These are phyloP conservation scores for Trachops cirrhosus DNA, from an alignment of 2,797 vertebrate species.

Conservation along the genomic window DNA sequence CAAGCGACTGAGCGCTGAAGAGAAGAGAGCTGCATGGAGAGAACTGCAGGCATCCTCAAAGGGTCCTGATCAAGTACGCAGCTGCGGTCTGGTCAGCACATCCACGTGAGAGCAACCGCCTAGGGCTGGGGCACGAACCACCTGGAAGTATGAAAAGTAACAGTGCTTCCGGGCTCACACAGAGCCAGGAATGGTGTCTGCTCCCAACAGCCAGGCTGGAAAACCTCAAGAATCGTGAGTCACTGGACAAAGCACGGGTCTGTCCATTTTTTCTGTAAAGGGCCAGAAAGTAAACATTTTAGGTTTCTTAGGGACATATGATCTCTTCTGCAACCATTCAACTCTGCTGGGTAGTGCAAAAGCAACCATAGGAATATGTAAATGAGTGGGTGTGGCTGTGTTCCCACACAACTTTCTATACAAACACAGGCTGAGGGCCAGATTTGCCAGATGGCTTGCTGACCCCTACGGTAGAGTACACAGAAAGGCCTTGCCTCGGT, in stretches of 20 bases:
- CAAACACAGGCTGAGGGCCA: background rate
- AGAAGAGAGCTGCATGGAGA: background rate
- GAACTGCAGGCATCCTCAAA: background rate
- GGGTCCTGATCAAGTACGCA: background rate
- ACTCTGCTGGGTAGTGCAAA: background rate
- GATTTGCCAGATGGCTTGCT: background rate
- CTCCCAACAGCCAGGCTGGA: background rate
- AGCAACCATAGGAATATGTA: background rate
- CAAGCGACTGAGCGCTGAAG: background rate
- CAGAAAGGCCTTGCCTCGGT: background rate
- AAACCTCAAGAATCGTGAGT: background rate
- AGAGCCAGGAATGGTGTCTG: background rate
- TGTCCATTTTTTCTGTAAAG: background rate
- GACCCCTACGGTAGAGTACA: background rate
- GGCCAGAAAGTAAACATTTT: background rate
- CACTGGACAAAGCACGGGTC: background rate
- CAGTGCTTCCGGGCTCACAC: background rate
- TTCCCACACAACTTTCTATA: background rate
- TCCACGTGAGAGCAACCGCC: background rate
- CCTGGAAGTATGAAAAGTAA: background rate
- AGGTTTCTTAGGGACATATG: background rate
- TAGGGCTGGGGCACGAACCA: background rate
- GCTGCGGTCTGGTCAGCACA: background rate
- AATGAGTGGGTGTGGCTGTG: background rate
- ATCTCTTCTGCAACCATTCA: background rate